These are phyloP conservation scores for Ochropleura plecta DNA, from an alignment of 2,888 invertebrate species.

Conservation along the genomic window DNA sequence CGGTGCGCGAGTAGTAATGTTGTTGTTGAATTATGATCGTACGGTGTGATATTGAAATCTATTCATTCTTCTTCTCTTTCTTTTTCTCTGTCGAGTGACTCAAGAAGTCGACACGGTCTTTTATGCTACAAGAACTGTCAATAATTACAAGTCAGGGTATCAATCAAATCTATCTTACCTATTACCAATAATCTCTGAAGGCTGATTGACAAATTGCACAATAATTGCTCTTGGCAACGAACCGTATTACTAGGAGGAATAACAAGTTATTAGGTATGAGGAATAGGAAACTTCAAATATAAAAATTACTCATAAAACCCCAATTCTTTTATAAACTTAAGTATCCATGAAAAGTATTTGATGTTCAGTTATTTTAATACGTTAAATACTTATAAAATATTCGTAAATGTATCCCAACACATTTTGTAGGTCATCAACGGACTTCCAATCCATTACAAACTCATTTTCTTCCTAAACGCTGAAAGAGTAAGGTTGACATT, in stretches of 20 bases:
- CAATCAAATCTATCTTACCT: too few relatives aligned
- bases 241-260: background rate
- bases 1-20: too few relatives aligned
- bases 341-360: constrained; percentile 27
- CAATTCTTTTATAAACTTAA: constrained; percentile 10
- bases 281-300: background rate
- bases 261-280: background rate
- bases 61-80: too few relatives aligned
- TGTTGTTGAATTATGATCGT: too few relatives aligned
- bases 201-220: background rate
- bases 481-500: constrained; percentile 57
- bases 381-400: constrained; percentile 44
- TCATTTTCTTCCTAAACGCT: constrained; percentile 15
- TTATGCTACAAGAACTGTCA: too few relatives aligned
- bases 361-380: constrained; percentile 44
- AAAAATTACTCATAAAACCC: constrained; percentile 31
- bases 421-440: constrained; percentile 58
- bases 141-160: too few relatives aligned
- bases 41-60: too few relatives aligned
- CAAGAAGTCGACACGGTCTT: too few relatives aligned
- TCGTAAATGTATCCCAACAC: constrained; percentile 44
- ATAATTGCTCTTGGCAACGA: background rate
- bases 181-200: too few relatives aligned
- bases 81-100: too few relatives aligned
- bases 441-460: constrained; percentile 2